Base-by-base conservation (phyloP, 1,140 invertebrate genomes). In the Cecropterus lyciades region DNA sequence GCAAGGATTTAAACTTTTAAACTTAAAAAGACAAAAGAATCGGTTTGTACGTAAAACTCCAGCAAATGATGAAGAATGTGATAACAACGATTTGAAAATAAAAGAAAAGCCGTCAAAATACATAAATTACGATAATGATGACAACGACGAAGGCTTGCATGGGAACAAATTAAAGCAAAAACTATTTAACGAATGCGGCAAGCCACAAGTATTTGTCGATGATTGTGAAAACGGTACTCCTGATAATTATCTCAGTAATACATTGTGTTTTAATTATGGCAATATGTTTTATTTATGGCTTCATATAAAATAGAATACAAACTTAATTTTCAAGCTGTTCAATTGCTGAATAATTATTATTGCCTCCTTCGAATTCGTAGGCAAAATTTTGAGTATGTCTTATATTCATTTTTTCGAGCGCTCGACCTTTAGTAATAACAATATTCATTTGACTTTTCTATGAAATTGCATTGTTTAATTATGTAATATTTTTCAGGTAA, bases 1-100 rank as follows among this genome's bases (percentile, higher is more conserved):
- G 17, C 74, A 88, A 72, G 84, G 83, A 11, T 91, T 89, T 67
- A 90, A 90, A 72, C 78, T 91, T 30, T 60, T 85, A 10, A 89
- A 90, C 66, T 77, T 89, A 60, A 63, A 67, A n/a, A 72, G 67
- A 37, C 79, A 72, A 49, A 89, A 76, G 69, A 84, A 79, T 68
- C 77, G 73, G 67, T 69, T 68, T 57, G 56, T 71, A 10, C 80
- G 73, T 65, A 77, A 73, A 57, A 79, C 75, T 8, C 70, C 78
- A 33, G 70, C 74, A 68, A 72, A 59, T 53, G 27, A 59, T 10
- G 24, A 67, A 30, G 60, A 84, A 13, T 71, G 62, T 52, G 67
- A 75, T 15, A 74, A 77, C 43, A 64, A 72, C 43, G 68, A 66
- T 51, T 52, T 69, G 3, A 43, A 51, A 20, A 48, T 73, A 16